A percentile compares a stretch with the other conserved stretches of the same genome.
Conservation (phyloP, 2,797 vertebrate species). For the Micromesistius poutassou region DNA sequence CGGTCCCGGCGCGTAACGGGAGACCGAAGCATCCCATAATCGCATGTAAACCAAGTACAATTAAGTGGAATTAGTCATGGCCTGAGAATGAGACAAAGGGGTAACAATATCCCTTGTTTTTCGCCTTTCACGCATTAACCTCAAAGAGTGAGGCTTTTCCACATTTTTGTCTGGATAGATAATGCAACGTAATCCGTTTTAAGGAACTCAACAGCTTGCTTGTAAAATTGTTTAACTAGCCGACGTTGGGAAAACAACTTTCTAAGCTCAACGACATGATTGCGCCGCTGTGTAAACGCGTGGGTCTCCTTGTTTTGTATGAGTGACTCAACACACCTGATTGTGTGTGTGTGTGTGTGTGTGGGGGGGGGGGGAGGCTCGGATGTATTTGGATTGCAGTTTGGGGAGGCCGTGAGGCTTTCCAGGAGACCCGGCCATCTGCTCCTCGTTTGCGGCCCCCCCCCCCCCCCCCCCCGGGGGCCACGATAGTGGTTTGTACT, state of each 20-base stretch:
- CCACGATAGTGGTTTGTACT: slow-evolving; percentile 59
- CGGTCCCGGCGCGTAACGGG: not conserved
- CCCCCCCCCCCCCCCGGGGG: slow-evolving; percentile 49
- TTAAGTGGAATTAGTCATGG: slow-evolving; percentile 48
- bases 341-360: slow-evolving; percentile 52
- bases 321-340: slow-evolving; percentile 61
- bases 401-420: slow-evolving; percentile 58
- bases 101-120: slow-evolving; percentile 12
- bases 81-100: slow-evolving; percentile 51
- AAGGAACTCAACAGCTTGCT: slow-evolving; percentile 13
- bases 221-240: slow-evolving; percentile 10
- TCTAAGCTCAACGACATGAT: not conserved
- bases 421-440: slow-evolving; percentile 70
- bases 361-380: not conserved
- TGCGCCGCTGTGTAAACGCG: not conserved
- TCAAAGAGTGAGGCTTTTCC: slow-evolving; percentile 4
- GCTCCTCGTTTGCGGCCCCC: slow-evolving; percentile 66
- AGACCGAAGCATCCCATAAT: not conserved
- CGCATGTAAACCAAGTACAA: not conserved
- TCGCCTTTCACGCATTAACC: not conserved
- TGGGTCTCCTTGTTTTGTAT: slow-evolving; percentile 41
- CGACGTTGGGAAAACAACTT: not conserved
- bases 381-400: slow-evolving; percentile 73
- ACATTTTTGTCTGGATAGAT: slow-evolving; percentile 13
- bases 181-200: not conserved